These are phyloP conservation scores for Griposia aprilina DNA, from an alignment of 2,888 invertebrate genomes.

Conservation along the genomic window DNA sequence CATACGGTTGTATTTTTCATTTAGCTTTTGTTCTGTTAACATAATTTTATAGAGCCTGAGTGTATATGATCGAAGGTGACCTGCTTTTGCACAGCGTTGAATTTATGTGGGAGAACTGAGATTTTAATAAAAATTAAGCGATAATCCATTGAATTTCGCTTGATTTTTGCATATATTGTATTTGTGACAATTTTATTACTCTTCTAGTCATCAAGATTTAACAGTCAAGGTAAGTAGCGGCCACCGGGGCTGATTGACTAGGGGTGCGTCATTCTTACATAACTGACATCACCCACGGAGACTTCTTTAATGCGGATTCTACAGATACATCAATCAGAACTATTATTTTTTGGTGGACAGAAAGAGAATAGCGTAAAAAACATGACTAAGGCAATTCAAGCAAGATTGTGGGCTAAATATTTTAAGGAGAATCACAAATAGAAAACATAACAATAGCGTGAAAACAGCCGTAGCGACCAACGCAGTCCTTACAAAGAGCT, in stretches of 20 bases:
- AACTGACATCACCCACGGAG: not conserved
- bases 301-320: not conserved
- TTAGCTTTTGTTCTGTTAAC: conserved; percentile 8
- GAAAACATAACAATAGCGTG: conserved; percentile 38
- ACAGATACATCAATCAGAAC: not conserved
- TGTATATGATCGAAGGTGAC: not conserved
- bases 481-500: conserved; percentile 43
- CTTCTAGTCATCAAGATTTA: not conserved
- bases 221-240: not conserved
- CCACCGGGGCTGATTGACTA: not conserved
- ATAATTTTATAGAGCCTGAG: conserved; percentile 5
- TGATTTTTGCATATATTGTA: not conserved
- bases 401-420: conserved; percentile 9
- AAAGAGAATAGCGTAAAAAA: not conserved
- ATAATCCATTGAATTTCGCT: not conserved
- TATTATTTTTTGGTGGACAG: not conserved
- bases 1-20: conserved; percentile 28
- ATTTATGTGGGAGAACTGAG: too few species aligned
- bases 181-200: not conserved
- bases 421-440: conserved; percentile 26
- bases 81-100: not conserved
- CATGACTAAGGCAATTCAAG: conserved; percentile 1
- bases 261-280: not conserved
- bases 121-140: not conserved
- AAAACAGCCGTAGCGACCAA: conserved; percentile 43